A percentile compares a stretch with the other conserved stretches of the same genome.
Evolutionary conservation across 2,113 vertebrate genomes (phyloP).

Genomic region (Rattus rattus): DNA sequence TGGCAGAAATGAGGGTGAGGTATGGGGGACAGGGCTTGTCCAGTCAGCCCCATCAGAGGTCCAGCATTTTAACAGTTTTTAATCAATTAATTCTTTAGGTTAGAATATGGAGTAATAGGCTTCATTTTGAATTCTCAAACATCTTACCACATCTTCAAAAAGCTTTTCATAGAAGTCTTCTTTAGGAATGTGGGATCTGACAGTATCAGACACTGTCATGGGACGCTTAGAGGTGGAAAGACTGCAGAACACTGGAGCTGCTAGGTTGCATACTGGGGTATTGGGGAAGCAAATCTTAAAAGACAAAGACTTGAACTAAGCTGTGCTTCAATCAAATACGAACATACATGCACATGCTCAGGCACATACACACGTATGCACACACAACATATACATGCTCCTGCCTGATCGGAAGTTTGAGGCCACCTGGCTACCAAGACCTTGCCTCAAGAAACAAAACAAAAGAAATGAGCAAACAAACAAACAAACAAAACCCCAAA

Average conservation of each 20-base stretch:
- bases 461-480: neutral
- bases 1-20: neutral
- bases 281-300: neutral
- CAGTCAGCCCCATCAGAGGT: neutral
- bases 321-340: neutral
- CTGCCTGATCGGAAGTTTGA: neutral
- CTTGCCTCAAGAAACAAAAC: neutral
- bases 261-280: neutral
- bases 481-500: neutral
- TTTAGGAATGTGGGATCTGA: neutral
- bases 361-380: neutral
- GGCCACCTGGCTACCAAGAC: neutral
- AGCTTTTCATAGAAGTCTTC: neutral
- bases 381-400: no score
- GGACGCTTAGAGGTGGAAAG: neutral
- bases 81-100: neutral
- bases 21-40: neutral
- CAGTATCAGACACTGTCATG: neutral
- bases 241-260: neutral
- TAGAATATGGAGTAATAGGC: neutral
- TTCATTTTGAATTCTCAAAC: neutral
- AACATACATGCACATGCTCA: neutral
- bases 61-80: neutral
- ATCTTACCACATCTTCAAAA: neutral
- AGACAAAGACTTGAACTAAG: constrained; percentile 21